Conservation (phyloP, 2,888 invertebrate species). For the Dasypolia templi region DNA sequence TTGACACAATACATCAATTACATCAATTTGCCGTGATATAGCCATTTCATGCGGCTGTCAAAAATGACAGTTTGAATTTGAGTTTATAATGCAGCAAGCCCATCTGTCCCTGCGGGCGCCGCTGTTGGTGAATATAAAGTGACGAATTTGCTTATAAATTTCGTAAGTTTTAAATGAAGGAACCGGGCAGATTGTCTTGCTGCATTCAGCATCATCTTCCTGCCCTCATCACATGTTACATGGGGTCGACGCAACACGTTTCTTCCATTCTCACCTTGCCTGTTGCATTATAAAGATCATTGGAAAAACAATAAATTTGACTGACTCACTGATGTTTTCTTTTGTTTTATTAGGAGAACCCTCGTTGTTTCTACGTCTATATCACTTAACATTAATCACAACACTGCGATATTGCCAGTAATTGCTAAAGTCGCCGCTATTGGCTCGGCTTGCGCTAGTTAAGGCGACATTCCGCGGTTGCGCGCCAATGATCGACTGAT, state of each 20-base stretch:
- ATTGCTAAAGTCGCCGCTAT: constrained; percentile 52
- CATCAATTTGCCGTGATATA: too few relatives aligned
- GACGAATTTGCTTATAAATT: background rate
- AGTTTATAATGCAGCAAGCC: background rate
- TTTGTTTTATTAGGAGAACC: background rate
- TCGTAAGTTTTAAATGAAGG: background rate
- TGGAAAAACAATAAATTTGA: background rate
- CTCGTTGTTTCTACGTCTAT: background rate
- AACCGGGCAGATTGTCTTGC: background rate
- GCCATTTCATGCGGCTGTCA: too few relatives aligned
- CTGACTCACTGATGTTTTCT: background rate
- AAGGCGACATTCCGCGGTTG: constrained; percentile 48
- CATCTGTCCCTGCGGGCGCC: background rate
- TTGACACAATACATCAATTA: background rate
- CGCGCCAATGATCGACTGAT: constrained; percentile 39
- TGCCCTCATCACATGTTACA: too few relatives aligned
- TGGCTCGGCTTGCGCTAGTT: constrained; percentile 39
- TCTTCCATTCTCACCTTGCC: background rate
- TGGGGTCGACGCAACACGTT: too few relatives aligned
- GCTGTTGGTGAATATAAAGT: background rate
- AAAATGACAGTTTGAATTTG: too few relatives aligned
- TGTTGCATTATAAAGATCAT: background rate
- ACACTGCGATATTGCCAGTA: constrained; percentile 16
- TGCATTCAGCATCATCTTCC: background rate
- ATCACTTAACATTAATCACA: constrained; percentile 41